Evolutionary conservation across 1,140 invertebrate species (phyloP), one percentile per base, ranked within the genome.

Genomic region (Bombus vancouverensis): DNA sequence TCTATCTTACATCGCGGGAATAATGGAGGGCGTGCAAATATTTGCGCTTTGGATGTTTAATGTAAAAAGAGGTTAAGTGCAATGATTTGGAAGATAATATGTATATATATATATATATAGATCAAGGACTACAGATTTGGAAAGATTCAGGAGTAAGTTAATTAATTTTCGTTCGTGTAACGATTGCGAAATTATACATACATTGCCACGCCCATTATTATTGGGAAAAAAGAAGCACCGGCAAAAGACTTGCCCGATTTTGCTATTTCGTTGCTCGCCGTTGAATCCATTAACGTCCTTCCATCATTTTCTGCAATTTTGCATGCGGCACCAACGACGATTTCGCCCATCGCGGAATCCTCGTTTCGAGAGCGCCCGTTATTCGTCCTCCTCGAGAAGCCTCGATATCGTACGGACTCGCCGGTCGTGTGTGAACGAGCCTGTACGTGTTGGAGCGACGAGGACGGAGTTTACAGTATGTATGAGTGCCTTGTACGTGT

Each of bases 331-430:
- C 84, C 81, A 53, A 57, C 81, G 57, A 70, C 84, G 78, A 85
- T 86, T 86, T 82, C 83, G 81, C 85, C 57, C 86, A 74, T 88
- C 86, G 85, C 82, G 82, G 83, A 89, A 85, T 84, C 80, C 79
- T 87, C 83, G 80, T 81, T 87, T 90, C 75, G 79, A 90, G 79
- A 85, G 86, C 86, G 89, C 53, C 80, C 86, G 88, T 88, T 87
- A 87, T 87, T 90, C 89, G 81, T 90, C 83, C 86, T 87, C 87
- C 77, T 90, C 86, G 83, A 90, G 84, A 90, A 88, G 89, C 89
- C 85, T 90, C 86, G 72, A 78, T 85, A 85, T 85, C 83, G 77
- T 83, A 53, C 73, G 68, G 65, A 59, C 73, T 85, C 57, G 86
- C 71, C 81, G 78, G 79, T 77, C 88, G 81, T 79, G 70, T 87